Evolutionary conservation across 2,888 invertebrate genomes (phyloP).

Genomic region (Drosophila recens): DNA sequence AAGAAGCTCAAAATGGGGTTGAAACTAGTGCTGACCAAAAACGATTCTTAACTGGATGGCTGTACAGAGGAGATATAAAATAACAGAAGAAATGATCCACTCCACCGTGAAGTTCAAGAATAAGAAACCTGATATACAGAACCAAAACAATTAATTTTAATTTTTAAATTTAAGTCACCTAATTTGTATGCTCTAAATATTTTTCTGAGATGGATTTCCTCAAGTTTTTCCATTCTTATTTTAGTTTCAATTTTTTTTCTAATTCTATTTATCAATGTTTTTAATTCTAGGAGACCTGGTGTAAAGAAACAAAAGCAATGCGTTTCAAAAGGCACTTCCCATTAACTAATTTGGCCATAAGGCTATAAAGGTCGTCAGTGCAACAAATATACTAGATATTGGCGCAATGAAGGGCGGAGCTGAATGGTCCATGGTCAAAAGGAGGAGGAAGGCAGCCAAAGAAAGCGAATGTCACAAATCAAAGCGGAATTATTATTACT

Average conservation of each 20-base stretch:
- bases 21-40: conserved; percentile 22
- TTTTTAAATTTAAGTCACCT: no score
- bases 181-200: no score
- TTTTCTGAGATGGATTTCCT: no score
- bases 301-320: not conserved
- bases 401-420: not conserved
- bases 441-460: not conserved
- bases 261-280: not conserved
- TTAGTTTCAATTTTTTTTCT: no score
- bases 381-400: not conserved
- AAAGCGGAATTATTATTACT: conserved; percentile 85
- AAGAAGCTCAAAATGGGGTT: conserved; percentile 11
- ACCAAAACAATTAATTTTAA: no score
- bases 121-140: no score
- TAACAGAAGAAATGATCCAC: no score
- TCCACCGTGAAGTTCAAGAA: no score
- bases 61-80: not conserved
- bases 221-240: no score
- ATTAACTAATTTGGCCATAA: conserved; percentile 70
- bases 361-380: not conserved
- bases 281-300: not conserved
- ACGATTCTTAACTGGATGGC: not conserved
- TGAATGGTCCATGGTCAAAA: not conserved
- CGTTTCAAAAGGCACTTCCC: conserved; percentile 27
- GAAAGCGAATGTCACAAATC: conserved; percentile 82